Conservation (phyloP, 2,797 vertebrate genomes). For the Miichthys miiuy region DNA sequence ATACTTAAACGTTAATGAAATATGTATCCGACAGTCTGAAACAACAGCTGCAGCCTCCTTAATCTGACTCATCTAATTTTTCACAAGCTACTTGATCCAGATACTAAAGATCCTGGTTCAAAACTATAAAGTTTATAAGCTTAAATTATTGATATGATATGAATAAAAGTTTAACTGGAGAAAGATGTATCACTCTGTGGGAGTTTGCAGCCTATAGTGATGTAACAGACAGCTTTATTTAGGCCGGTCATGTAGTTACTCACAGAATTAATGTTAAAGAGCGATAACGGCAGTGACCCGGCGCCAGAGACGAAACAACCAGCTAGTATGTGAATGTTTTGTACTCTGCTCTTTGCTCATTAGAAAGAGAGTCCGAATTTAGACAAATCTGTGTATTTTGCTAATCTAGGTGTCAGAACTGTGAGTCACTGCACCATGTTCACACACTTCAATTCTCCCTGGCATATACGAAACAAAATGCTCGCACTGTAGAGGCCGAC, state of each 20-base stretch:
- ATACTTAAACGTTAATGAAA: neutral
- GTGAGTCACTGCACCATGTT: neutral
- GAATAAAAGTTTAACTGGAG: constrained; percentile 1
- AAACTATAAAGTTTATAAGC: neutral
- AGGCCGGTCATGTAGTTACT: neutral
- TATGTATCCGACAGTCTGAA: neutral
- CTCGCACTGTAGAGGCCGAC: neutral
- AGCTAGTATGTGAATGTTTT: neutral
- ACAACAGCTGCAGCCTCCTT: neutral
- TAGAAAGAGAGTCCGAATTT: neutral
- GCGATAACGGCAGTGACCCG: neutral
- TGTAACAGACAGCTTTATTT: neutral
- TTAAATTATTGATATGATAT: neutral
- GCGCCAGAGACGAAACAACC: neutral
- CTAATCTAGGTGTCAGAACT: neutral
- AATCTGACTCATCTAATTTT: neutral
- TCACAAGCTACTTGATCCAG: neutral
- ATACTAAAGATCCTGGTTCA: neutral
- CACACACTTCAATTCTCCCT: neutral
- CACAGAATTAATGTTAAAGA: neutral
- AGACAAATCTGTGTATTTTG: neutral
- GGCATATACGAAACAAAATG: neutral
- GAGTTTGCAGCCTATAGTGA: too few relatives aligned
- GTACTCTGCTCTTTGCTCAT: neutral
- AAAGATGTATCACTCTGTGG: neutral